Conservation (phyloP, 35 echinoderm and acorn worm genomes). For the Eucidaris tribuloides region DNA sequence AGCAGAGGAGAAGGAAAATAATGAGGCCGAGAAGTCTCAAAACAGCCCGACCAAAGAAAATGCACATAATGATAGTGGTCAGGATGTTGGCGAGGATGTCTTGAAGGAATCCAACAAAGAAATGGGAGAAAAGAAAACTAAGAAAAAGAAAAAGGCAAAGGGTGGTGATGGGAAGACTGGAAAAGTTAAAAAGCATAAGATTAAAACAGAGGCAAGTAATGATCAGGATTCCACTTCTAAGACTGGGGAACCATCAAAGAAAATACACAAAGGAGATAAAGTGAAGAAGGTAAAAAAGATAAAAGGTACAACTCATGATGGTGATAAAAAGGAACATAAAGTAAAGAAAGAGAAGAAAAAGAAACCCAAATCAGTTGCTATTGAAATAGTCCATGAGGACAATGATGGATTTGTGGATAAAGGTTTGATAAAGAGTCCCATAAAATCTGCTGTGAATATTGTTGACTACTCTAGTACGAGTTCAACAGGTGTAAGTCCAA, state of each 20-base stretch:
- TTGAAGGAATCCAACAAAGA: slow-evolving; percentile 34
- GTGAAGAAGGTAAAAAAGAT: slow-evolving; percentile 43
- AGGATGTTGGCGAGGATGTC: slow-evolving; percentile 31
- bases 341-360: slow-evolving; percentile 47
- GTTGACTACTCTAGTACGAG: slow-evolving; percentile 74
- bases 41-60: not conserved
- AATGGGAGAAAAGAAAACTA: slow-evolving; percentile 16
- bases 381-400: not conserved
- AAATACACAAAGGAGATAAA: slow-evolving; percentile 29
- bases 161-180: slow-evolving; percentile 8
- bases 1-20: slow-evolving; percentile 37
- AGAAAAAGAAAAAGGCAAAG: slow-evolving; percentile 39
- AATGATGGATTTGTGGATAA: slow-evolving; percentile 3
- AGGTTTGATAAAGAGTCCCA: slow-evolving; percentile 25
- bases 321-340: slow-evolving; percentile 32
- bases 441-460: slow-evolving; percentile 79
- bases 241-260: slow-evolving; percentile 19
- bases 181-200: slow-evolving; percentile 39
- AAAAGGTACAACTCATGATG: not conserved
- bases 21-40: not conserved
- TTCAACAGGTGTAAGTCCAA: slow-evolving; percentile 37
- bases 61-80: not conserved
- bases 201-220: slow-evolving; percentile 35
- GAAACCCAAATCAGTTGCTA: slow-evolving; percentile 36
- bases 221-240: not conserved